These are phyloP conservation scores for Cyanoramphus novaezelandiae DNA, from an alignment of 2,113 vertebrate species.

Conservation along the genomic window DNA sequence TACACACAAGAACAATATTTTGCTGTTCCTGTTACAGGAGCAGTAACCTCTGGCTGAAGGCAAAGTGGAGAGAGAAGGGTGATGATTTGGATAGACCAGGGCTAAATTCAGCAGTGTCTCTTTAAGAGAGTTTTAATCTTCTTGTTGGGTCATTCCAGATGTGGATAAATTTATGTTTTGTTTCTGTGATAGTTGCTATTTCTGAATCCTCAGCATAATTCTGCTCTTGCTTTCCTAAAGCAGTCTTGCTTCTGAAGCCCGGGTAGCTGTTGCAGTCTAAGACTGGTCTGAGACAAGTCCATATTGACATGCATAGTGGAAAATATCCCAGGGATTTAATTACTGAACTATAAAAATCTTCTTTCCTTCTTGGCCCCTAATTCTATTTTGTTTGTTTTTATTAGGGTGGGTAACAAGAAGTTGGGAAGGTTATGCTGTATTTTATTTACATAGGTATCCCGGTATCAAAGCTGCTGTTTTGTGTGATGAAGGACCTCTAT, in stretches of 20 bases:
- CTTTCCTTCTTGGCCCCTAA: neutral
- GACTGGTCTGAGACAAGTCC: neutral
- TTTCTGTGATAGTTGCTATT: neutral
- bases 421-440: neutral
- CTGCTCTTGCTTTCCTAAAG: neutral
- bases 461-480: neutral
- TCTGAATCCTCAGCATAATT: neutral
- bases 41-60: neutral
- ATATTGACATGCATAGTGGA: neutral
- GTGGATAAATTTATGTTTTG: neutral
- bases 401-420: neutral
- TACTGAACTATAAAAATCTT: neutral
- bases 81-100: neutral
- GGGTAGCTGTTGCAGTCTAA: neutral
- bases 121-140: neutral
- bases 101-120: neutral
- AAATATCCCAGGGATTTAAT: neutral
- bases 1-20: neutral
- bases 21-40: neutral
- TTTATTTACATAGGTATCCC: neutral
- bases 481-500: neutral
- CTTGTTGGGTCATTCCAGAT: neutral
- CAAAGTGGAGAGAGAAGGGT: neutral
- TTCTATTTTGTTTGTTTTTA: neutral
- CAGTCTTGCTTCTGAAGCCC: neutral